Percentiles rank a stretch among this genome's conserved stretches.
Evolutionary conservation across 2,797 vertebrate species (phyloP).

Genomic region (Paedocypris micromegethes): DNA sequence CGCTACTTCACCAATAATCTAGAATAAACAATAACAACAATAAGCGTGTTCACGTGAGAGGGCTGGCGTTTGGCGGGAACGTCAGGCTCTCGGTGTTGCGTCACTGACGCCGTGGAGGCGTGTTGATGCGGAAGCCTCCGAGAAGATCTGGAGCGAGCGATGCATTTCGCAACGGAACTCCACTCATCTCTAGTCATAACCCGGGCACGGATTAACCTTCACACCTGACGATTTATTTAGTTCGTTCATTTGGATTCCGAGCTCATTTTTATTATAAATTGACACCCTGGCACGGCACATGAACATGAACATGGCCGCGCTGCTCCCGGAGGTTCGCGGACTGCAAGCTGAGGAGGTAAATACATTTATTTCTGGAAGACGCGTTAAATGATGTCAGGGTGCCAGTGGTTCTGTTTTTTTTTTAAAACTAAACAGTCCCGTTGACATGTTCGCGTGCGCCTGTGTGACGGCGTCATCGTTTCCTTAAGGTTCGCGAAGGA

Average conservation of each 20-base stretch:
- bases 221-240: not conserved
- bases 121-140: conserved; percentile 24
- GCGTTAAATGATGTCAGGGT: not conserved
- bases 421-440: too few relatives aligned
- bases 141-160: conserved; percentile 24
- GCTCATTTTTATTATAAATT: not conserved
- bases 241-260: not conserved
- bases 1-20: too few relatives aligned
- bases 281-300: conserved; percentile 4
- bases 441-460: too few relatives aligned
- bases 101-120: conserved; percentile 16
- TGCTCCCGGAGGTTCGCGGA: conserved; percentile 64
- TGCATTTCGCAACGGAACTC: conserved; percentile 20
- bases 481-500: too few relatives aligned
- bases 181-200: not conserved
- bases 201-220: not conserved
- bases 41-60: not conserved
- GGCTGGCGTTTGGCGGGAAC: too few relatives aligned
- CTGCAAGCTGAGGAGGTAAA: conserved; percentile 66
- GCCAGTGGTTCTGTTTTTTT: too few relatives aligned
- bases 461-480: too few relatives aligned
- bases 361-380: not conserved
- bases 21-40: not conserved
- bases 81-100: not conserved
- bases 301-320: conserved; percentile 57